Percentiles rank a stretch among this genome's conserved stretches.
phyloP scores from a whole-genome alignment of 2,113 vertebrate species.

The Peromyscus maniculatus region DNA sequence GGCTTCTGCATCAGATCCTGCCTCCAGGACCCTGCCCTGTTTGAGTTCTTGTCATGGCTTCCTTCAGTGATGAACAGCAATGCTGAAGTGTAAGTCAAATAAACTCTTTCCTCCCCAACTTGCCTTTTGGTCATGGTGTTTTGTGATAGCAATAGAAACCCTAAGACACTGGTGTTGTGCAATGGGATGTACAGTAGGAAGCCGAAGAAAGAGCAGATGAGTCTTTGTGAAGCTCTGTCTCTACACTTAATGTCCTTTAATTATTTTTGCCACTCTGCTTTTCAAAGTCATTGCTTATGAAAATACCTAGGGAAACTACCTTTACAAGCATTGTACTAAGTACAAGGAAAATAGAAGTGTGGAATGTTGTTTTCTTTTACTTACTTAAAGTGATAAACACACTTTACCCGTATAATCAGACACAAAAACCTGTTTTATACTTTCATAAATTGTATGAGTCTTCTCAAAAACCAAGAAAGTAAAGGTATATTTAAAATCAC shows the following conservation, averaged over 20 bases:
- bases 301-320: not conserved
- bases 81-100: no score
- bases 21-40: no score
- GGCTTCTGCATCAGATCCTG: no score
- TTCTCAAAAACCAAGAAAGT: constrained; percentile 65
- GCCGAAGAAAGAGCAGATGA: not conserved
- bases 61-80: no score
- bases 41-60: no score
- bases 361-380: constrained; percentile 47
- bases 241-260: not conserved
- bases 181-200: not conserved
- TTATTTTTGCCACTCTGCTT: constrained; percentile 7
- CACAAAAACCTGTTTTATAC: constrained; percentile 51
- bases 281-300: constrained; percentile 38
- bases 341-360: not conserved
- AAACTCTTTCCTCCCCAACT: no score
- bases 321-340: not conserved
- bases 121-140: no score
- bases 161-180: not conserved
- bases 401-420: constrained; percentile 16
- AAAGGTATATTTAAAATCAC: constrained; percentile 63
- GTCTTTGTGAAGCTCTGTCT: not conserved
- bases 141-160: no score
- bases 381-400: constrained; percentile 18
- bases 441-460: constrained; percentile 29